A percentile compares a stretch with the other conserved stretches of the same genome.
Evolutionary conservation across 2,797 vertebrate species (phyloP).

Genomic region (Silurus aristotelis): DNA sequence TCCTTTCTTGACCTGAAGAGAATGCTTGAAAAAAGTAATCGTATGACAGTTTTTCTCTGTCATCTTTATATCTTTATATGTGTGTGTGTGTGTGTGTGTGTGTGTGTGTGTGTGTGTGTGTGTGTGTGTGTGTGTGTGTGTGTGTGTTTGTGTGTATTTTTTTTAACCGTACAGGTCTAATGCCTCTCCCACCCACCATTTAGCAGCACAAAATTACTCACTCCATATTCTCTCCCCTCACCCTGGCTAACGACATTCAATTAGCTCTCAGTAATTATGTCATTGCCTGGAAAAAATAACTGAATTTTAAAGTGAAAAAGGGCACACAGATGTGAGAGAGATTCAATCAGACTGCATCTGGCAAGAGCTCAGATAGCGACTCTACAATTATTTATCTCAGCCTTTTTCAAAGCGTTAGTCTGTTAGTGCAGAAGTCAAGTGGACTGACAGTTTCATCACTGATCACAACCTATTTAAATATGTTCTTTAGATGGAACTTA

Average conservation of each 20-base stretch:
- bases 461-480: neutral
- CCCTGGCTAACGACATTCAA: slow-evolving; percentile 37
- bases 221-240: slow-evolving; percentile 27
- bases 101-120: neutral
- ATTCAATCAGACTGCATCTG: slow-evolving; percentile 6
- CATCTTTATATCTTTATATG: neutral
- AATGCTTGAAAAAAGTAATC: neutral
- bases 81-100: neutral
- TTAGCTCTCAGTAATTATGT: slow-evolving; percentile 44
- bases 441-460: neutral
- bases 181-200: neutral
- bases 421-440: neutral
- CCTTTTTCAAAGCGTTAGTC: neutral
- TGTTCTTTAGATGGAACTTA: neutral
- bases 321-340: neutral
- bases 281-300: slow-evolving; percentile 36
- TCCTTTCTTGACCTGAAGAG: neutral
- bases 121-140: neutral
- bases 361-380: neutral
- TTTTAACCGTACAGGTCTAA: slow-evolving; percentile 1
- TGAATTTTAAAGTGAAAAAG: slow-evolving; percentile 20
- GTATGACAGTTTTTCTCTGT: neutral
- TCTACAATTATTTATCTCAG: neutral
- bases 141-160: neutral
- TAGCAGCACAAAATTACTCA: slow-evolving; percentile 25